Evolutionary conservation across 1,140 invertebrate genomes (phyloP).

Genomic region (Cotesia chilonis): DNA sequence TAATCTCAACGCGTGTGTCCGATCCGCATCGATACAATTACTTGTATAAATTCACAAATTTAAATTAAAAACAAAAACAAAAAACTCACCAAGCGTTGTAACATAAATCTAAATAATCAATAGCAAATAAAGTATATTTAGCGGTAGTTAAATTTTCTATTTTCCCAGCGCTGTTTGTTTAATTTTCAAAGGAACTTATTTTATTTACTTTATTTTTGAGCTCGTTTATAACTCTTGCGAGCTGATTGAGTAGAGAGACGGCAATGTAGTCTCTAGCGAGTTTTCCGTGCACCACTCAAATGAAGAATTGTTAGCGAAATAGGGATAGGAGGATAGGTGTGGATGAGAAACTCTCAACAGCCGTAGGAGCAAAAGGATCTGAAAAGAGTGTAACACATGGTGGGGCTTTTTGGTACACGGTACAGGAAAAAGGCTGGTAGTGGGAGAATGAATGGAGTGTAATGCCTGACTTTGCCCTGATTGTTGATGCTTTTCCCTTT

Average conservation of each 20-base stretch:
- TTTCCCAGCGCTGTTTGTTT: constrained; percentile 1
- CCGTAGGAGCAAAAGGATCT: background rate
- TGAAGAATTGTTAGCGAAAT: constrained; percentile 66
- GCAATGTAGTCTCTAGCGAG: constrained; percentile 39
- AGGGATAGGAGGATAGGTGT: constrained; percentile 42
- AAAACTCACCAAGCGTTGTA: background rate
- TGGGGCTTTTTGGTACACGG: constrained; percentile 6
- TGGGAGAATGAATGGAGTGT: constrained; percentile 63
- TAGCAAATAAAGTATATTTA: background rate
- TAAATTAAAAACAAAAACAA: background rate
- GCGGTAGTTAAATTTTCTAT: background rate
- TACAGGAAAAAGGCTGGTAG: constrained; percentile 36
- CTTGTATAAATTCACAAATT: background rate
- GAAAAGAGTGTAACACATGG: background rate
- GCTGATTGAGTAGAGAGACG: constrained; percentile 42
- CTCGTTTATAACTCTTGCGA: constrained; percentile 52
- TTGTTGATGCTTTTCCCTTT: constrained; percentile 57
- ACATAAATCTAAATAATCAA: background rate
- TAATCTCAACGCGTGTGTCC: constrained; percentile 26
- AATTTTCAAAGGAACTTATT: constrained; percentile 5
- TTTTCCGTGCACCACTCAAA: constrained; percentile 60
- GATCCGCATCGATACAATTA: constrained; percentile 11
- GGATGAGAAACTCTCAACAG: constrained; percentile 38
- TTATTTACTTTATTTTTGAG: constrained; percentile 15
- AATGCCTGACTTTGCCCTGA: constrained; percentile 63